Conservation (phyloP, 2,113 vertebrate genomes). For the Leucopsar rothschildi region DNA sequence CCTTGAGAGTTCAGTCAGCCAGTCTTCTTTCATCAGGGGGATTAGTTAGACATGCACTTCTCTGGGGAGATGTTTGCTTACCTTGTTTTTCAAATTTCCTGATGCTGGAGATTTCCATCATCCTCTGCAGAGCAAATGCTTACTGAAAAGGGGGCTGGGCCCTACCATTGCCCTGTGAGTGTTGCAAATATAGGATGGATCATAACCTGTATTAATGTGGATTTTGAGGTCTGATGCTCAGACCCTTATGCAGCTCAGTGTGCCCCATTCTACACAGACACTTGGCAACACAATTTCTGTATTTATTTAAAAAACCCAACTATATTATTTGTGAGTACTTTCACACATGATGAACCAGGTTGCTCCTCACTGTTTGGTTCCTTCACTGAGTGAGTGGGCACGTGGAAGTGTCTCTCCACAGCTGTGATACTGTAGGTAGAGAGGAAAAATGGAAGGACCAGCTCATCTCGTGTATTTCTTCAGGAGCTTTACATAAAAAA, state of each 20-base stretch:
- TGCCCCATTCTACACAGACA: background rate
- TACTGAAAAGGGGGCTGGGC: background rate
- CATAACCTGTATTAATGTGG: background rate
- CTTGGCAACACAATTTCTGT: background rate
- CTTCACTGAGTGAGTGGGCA: background rate
- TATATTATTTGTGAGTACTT: background rate
- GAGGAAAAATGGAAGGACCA: background rate
- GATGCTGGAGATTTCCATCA: background rate
- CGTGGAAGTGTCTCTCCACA: background rate
- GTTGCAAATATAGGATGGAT: background rate
- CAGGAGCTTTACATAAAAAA: background rate
- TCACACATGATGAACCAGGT: background rate
- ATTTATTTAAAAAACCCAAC: background rate
- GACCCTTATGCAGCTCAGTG: background rate
- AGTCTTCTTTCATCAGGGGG: background rate
- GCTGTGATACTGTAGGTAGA: rapidly evolving
- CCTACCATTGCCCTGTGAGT: background rate
- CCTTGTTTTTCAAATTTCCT: background rate
- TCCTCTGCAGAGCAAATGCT: background rate
- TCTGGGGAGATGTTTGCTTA: background rate
- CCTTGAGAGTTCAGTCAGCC: background rate
- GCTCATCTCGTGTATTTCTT: background rate
- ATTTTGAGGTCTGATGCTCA: background rate
- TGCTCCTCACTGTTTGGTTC: background rate
- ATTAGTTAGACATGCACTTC: background rate